Evolutionary conservation across 2,113 vertebrate genomes (phyloP).

Genomic region (Vombatus ursinus): DNA sequence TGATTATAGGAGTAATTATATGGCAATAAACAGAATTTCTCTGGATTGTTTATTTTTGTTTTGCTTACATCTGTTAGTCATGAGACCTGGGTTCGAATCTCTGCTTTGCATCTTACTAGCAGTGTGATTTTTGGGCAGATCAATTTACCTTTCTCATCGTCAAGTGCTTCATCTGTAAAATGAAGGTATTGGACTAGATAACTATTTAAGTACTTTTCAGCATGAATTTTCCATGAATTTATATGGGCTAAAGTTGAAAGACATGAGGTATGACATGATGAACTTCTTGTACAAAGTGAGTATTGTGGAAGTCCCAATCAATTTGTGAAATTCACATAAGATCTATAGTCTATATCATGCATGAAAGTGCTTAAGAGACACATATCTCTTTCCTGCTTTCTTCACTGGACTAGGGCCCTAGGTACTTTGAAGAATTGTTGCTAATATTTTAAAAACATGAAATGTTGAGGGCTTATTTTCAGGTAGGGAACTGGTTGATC

Average conservation of each 20-base stretch:
- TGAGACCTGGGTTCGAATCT: neutral
- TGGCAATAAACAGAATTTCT: neutral
- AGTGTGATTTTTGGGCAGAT: neutral
- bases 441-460: neutral
- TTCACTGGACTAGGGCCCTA: neutral
- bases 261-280: neutral
- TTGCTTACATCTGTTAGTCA: neutral
- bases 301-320: neutral
- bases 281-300: neutral
- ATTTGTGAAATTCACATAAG: neutral
- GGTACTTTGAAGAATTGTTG: neutral
- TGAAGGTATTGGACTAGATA: neutral
- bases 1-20: conserved; percentile 45
- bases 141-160: neutral
- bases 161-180: neutral
- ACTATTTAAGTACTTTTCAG: neutral
- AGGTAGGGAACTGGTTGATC: neutral
- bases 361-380: neutral
- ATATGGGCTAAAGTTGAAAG: neutral
- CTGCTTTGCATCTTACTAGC: neutral
- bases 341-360: neutral
- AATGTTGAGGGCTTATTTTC: neutral
- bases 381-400: neutral
- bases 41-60: neutral
- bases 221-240: neutral